Percentiles rank a stretch among this genome's conserved stretches.
Evolutionary conservation across 2,888 invertebrate species (phyloP).

Genomic region (Drosophila paramelanica): DNA sequence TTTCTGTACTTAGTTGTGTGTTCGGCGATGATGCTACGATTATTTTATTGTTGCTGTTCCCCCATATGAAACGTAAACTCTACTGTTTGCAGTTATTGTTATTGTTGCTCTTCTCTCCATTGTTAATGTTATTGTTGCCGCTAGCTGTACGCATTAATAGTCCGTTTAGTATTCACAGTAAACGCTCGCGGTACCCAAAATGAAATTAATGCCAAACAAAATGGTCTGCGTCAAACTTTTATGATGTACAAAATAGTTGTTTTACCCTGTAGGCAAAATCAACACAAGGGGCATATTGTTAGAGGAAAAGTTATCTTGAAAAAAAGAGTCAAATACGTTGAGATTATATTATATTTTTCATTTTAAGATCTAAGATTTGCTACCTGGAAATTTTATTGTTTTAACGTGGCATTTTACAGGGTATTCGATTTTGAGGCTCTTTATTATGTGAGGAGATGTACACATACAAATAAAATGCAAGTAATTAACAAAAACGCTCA

Average conservation of each 20-base stretch:
- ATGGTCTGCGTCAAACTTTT: slow-evolving; percentile 52
- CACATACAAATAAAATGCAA: slow-evolving; percentile 47
- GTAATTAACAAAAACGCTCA: slow-evolving; percentile 43
- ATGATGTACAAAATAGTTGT: slow-evolving; percentile 61
- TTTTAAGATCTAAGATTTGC: too few species aligned
- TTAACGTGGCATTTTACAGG: neutral
- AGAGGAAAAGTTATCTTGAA: neutral
- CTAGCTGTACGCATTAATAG: slow-evolving; percentile 58
- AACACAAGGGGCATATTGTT: slow-evolving; percentile 1
- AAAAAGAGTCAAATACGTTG: too few species aligned
- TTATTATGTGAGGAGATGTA: neutral
- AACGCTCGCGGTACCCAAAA: slow-evolving; percentile 57
- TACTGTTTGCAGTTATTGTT: slow-evolving; percentile 40
- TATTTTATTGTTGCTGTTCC: slow-evolving; percentile 43
- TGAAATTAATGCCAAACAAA: slow-evolving; percentile 54
- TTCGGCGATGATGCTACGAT: slow-evolving; percentile 7
- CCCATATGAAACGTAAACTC: slow-evolving; percentile 31
- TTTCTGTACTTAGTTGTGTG: neutral
- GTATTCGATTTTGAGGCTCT: neutral
- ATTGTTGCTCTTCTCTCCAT: slow-evolving; percentile 19
- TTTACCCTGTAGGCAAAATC: slow-evolving; percentile 6
- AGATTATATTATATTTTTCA: too few species aligned
- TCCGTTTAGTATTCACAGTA: slow-evolving; percentile 67
- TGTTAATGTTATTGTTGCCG: slow-evolving; percentile 24
- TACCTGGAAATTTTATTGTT: too few species aligned